Percentiles rank a stretch among this genome's conserved stretches.
phyloP scores from a whole-genome alignment of 2,888 invertebrate genomes.

The Acrobasis consociella region DNA sequence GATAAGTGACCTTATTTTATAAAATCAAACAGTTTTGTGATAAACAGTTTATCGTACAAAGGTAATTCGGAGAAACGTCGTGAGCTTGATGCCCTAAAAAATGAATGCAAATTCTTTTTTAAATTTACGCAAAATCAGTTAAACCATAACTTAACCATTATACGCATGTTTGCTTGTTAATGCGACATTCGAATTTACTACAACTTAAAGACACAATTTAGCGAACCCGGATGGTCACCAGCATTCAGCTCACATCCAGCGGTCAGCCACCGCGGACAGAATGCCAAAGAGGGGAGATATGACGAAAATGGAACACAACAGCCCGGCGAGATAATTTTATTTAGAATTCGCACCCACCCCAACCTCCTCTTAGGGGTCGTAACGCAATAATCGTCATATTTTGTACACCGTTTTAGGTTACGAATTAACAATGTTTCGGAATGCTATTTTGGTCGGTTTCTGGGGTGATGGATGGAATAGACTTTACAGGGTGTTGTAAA shows the following conservation, averaged over 20 bases:
- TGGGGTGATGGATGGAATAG: neutral
- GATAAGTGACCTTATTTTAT: no score
- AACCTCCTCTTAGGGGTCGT: slow-evolving; percentile 37
- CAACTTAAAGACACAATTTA: slow-evolving; percentile 3
- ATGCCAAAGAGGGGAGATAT: slow-evolving; percentile 49
- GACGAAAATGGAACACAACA: slow-evolving; percentile 60
- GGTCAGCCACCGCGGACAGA: slow-evolving; percentile 57
- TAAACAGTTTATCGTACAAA: no score
- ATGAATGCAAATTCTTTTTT: no score
- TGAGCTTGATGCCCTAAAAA: no score
- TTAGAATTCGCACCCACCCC: slow-evolving; percentile 50
- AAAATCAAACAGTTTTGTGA: no score
- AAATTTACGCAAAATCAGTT: no score
- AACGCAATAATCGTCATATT: slow-evolving; percentile 69
- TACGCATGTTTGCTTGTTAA: no score
- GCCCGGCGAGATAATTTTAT: slow-evolving; percentile 62
- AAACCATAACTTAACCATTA: no score
- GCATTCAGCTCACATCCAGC: slow-evolving; percentile 33
- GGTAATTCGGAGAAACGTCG: no score
- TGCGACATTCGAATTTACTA: no score
- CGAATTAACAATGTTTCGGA: slow-evolving; percentile 32
- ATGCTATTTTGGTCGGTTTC: slow-evolving; percentile 5
- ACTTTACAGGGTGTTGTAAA: neutral
- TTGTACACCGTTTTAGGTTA: slow-evolving; percentile 42
- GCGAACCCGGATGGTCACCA: neutral